Conservation (phyloP, 2,888 invertebrate genomes). For the Suillia variegata region DNA sequence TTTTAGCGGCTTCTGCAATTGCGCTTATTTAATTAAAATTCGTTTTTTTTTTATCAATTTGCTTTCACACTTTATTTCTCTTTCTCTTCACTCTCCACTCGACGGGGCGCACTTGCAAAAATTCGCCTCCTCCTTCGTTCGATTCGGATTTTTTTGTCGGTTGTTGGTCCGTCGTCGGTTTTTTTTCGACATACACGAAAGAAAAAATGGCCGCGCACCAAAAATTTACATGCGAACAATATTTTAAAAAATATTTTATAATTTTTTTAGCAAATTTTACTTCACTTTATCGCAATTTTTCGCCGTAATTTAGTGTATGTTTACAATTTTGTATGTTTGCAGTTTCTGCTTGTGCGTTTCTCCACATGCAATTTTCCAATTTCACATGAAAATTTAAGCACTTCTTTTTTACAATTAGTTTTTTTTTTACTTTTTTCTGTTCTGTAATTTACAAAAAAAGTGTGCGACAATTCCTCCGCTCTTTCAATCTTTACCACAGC, state of each 20-base stretch:
- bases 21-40: constrained; percentile 17
- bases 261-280: constrained; percentile 32
- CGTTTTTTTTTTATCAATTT: constrained; percentile 2
- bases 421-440: constrained; percentile 19
- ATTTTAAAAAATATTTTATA: constrained; percentile 28
- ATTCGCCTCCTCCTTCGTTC: constrained; percentile 23
- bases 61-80: background rate
- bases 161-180: too few relatives aligned
- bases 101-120: constrained; percentile 3
- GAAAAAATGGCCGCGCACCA: constrained; percentile 55
- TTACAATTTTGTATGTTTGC: constrained; percentile 15
- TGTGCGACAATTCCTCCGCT: background rate
- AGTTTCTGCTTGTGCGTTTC: background rate
- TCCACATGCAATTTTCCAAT: background rate
- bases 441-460: background rate
- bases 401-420: background rate
- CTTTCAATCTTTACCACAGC: constrained; percentile 43
- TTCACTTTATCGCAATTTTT: constrained; percentile 31
- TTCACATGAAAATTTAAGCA: background rate
- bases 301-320: constrained; percentile 8
- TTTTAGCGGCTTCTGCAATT: constrained; percentile 27
- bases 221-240: constrained; percentile 41
- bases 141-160: too few relatives aligned
- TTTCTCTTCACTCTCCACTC: too few relatives aligned
- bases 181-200: constrained; percentile 31